These are phyloP conservation scores for Pogonophryne albipinna DNA, from an alignment of 2,797 vertebrate genomes.

Conservation along the genomic window DNA sequence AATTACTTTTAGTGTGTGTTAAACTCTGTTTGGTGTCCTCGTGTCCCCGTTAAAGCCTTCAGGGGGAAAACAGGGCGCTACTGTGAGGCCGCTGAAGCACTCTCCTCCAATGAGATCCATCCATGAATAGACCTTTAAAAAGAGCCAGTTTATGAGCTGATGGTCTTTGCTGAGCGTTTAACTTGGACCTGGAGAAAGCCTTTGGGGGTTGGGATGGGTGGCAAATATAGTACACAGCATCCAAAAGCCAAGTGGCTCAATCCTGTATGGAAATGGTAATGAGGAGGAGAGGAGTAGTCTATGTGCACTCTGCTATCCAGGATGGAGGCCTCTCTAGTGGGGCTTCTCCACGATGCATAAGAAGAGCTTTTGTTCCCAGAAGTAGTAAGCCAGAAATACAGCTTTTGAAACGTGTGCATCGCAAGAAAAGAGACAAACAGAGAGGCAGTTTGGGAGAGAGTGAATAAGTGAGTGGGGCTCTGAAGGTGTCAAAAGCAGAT, in stretches of 20 bases:
- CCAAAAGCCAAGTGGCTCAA: conserved; percentile 86
- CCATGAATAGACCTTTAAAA: conserved; percentile 71
- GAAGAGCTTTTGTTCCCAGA: conserved; percentile 83
- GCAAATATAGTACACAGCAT: conserved; percentile 77
- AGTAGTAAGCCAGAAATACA: conserved; percentile 86
- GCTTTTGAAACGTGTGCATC: conserved; percentile 80
- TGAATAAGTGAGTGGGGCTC: conserved; percentile 73
- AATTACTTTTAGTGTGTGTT: conserved; percentile 8
- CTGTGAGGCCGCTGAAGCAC: conserved; percentile 63
- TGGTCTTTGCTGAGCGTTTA: conserved; percentile 80
- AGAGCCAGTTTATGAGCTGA: conserved; percentile 75
- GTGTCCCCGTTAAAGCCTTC: conserved; percentile 30
- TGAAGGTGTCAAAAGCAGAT: conserved; percentile 75
- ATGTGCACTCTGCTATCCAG: conserved; percentile 61
- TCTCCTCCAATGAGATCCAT: conserved; percentile 61
- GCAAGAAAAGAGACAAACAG: conserved; percentile 82
- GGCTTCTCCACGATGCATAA: conserved; percentile 80
- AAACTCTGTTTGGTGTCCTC: conserved; percentile 74
- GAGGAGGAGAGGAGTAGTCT: conserved; percentile 75
- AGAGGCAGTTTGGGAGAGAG: conserved; percentile 68
- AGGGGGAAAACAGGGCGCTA: conserved; percentile 49
- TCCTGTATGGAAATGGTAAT: conserved; percentile 87
- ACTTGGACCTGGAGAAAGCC: conserved; percentile 70
- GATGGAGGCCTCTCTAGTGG: conserved; percentile 80
- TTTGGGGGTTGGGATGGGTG: conserved; percentile 31